Base-by-base conservation (phyloP, 2,797 vertebrate species). In the Dendrocincla tyrannina region DNA sequence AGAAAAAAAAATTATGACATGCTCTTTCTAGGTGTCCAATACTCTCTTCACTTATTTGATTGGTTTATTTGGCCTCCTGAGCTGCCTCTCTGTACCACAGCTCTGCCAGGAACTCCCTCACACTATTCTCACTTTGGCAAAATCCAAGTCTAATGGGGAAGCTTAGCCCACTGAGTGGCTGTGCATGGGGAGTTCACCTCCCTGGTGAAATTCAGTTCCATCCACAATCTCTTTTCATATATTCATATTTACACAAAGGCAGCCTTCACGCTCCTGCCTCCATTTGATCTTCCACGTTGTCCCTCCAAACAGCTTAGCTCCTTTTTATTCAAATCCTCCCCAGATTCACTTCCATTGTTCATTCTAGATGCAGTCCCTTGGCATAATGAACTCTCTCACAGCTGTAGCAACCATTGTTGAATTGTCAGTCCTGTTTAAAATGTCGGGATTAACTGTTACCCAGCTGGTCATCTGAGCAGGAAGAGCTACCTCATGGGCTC, bases 351-450 rank as follows among this genome's bases (percentile, higher is more conserved):
- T 78, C 85, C 44, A 55, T 56, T 69, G 62, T 75, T 69, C 55
- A 17, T 66, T 84, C 89, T 66, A 30, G 80, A 60, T 88, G 50
- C 74, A 49, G 73, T 41, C 47, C 33, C 63, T 41, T n/a, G 73
- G 60, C 59, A 25, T 69, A 79, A 86, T 49, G 63, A 73, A 88
- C 88, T 78, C 53, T 63, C 62, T 87, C 74, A 72, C 89, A 78
- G 69, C 64, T 93, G 83, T 88, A 88, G 88, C 91, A 84, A 78
- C 84, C 66, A 93, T 39, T 90, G 85, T 69, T 73, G 79, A 84
- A 69, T 91, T 88, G 73, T 84, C 28, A 6, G 62, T 88, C 88
- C 79, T 91, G 52, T 91, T 94, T 63, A 75, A 94, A 93, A 84
- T 76, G 55, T 75, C 89, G 72, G 64, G 60, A 88, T 88, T 92